These are phyloP conservation scores for Crocodylus rhombifer DNA, from an alignment of 2,797 vertebrate species.

Conservation along the genomic window DNA sequence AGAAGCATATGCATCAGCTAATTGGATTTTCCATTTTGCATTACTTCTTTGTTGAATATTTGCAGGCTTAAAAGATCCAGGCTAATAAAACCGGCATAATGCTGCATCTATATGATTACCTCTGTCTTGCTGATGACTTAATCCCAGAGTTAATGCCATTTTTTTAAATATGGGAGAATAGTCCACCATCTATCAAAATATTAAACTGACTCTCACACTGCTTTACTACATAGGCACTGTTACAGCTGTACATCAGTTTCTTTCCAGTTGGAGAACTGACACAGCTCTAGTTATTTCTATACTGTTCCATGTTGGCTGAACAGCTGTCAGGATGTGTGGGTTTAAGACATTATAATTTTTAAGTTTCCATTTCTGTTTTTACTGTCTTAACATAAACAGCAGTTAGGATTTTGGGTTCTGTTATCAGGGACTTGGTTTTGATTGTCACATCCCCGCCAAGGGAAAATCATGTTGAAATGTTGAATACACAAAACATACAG, in stretches of 20 bases:
- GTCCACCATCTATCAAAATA: constrained; percentile 34
- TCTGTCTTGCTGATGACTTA: constrained; percentile 54
- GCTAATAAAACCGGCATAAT: constrained; percentile 63
- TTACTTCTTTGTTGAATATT: constrained; percentile 59
- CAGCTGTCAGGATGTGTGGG: not conserved
- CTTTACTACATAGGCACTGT: not conserved
- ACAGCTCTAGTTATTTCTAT: not conserved
- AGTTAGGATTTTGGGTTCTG: not conserved
- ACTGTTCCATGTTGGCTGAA: not conserved
- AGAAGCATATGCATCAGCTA: constrained; percentile 58
- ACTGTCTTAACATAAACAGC: not conserved
- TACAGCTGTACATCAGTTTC: not conserved
- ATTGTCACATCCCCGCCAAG: not conserved
- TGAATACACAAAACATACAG: not conserved
- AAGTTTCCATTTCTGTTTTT: not conserved
- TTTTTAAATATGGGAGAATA: constrained; percentile 41
- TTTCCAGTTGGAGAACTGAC: not conserved
- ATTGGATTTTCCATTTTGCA: constrained; percentile 73
- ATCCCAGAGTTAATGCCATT: constrained; percentile 46
- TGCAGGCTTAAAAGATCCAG: constrained; percentile 59
- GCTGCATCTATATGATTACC: constrained; percentile 41
- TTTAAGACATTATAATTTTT: not conserved
- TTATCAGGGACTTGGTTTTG: not conserved
- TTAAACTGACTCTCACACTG: not conserved
- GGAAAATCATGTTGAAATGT: not conserved